Conservation (phyloP, 2,113 vertebrate genomes). For the Phocoena sinus region DNA sequence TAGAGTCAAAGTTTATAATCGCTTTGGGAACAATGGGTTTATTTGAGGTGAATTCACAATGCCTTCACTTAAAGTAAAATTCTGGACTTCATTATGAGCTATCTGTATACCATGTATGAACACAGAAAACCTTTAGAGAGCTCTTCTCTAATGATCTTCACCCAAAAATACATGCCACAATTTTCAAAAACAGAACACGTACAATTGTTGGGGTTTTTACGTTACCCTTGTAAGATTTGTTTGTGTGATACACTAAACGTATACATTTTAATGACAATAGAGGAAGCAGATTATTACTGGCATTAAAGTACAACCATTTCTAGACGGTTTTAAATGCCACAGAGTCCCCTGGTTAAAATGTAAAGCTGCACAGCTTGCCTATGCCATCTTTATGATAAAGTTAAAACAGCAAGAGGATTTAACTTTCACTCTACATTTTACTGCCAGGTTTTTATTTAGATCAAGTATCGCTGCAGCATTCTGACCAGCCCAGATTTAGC, state of each 20-base stretch:
- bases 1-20: conserved; percentile 64
- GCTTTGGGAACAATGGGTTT: conserved; percentile 81
- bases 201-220: conserved; percentile 80
- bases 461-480: conserved; percentile 98
- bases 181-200: conserved; percentile 84
- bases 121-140: conserved; percentile 83
- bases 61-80: conserved; percentile 80
- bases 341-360: conserved; percentile 99
- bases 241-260: conserved; percentile 89
- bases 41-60: conserved; percentile 82
- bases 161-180: conserved; percentile 84
- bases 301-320: conserved; percentile 97
- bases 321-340: conserved; percentile 99
- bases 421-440: conserved; percentile 87
- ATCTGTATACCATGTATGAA: conserved; percentile 85
- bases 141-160: conserved; percentile 80
- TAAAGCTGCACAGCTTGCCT: conserved; percentile 99
- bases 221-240: conserved; percentile 83
- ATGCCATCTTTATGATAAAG: conserved; percentile 88
- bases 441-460: conserved; percentile 89
- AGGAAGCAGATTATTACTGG: conserved; percentile 97
- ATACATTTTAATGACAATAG: conserved; percentile 90
- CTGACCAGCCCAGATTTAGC: conserved; percentile 98
- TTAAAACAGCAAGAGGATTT: conserved; percentile 86
- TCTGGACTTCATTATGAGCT: conserved; percentile 80